These are phyloP conservation scores for Tolmerus cingulatus DNA, from an alignment of 2,888 invertebrate genomes.

Conservation along the genomic window DNA sequence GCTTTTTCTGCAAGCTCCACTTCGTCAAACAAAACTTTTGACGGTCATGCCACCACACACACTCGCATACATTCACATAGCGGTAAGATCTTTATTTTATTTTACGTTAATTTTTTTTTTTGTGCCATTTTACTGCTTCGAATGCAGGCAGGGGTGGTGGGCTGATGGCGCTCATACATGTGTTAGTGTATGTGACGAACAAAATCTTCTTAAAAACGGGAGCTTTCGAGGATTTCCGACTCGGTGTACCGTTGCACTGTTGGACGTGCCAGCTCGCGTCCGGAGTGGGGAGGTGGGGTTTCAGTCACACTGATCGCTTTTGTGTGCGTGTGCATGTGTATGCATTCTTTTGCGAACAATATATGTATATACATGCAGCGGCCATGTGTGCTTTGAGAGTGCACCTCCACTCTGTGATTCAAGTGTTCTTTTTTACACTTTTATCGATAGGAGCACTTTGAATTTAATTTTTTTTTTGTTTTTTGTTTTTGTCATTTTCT, in stretches of 20 bases:
- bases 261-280: background rate
- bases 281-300: conserved; percentile 28
- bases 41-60: conserved; percentile 18
- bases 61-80: background rate
- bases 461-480: background rate
- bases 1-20: conserved; percentile 20
- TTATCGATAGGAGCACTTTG: conserved; percentile 32
- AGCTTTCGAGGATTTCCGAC: conserved; percentile 21
- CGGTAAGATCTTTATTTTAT: background rate
- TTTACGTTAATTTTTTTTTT: background rate
- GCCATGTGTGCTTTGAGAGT: background rate
- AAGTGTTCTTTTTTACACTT: conserved; percentile 40
- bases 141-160: conserved; percentile 9
- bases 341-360: background rate
- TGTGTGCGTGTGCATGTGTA: background rate
- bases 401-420: background rate
- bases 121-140: background rate
- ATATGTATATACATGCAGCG: background rate
- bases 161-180: background rate
- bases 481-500: background rate
- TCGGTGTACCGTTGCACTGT: conserved; percentile 1
- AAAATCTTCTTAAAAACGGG: background rate
- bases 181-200: background rate
- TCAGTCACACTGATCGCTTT: background rate
- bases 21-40: conserved; percentile 35